Conservation (phyloP, 2,888 invertebrate genomes). For the Aspidiotus rigidus region DNA sequence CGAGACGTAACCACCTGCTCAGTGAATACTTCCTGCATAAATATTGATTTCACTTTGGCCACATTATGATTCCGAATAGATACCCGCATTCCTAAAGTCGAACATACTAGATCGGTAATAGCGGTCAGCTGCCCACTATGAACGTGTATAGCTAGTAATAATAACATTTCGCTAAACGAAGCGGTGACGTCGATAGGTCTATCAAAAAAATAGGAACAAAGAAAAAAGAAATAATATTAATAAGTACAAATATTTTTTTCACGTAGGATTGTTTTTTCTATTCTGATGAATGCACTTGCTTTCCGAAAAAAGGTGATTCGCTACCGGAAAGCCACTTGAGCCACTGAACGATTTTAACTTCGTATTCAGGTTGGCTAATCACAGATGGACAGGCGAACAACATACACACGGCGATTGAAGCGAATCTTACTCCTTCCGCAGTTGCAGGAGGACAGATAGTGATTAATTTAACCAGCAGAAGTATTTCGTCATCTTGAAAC, state of each 20-base stretch:
- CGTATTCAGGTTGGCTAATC: constrained; percentile 62
- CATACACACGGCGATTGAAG: constrained; percentile 87
- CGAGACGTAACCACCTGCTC: constrained; percentile 93
- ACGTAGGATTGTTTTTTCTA: not conserved
- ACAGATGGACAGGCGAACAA: constrained; percentile 86
- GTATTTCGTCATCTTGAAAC: constrained; percentile 85
- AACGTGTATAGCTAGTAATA: constrained; percentile 92
- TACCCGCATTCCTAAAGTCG: constrained; percentile 90
- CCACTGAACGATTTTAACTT: constrained; percentile 83
- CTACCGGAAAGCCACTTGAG: constrained; percentile 64
- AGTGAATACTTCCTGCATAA: constrained; percentile 92
- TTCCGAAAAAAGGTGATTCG: constrained; percentile 36
- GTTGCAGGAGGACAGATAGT: constrained; percentile 82
- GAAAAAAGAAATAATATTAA: constrained; percentile 2
- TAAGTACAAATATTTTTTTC: not conserved
- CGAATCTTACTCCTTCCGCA: constrained; percentile 86
- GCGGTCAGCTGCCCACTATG: constrained; percentile 89
- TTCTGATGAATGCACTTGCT: constrained; percentile 21
- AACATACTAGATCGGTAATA: constrained; percentile 86
- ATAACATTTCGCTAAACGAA: constrained; percentile 90
- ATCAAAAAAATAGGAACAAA: constrained; percentile 33
- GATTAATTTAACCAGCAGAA: constrained; percentile 68
- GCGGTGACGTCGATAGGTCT: constrained; percentile 74
- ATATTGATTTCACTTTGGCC: constrained; percentile 81
- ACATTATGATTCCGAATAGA: constrained; percentile 71